Evolutionary conservation across 2,888 invertebrate genomes (phyloP), one percentile per base, ranked within the genome.

Genomic region (Drosophila formosana): DNA sequence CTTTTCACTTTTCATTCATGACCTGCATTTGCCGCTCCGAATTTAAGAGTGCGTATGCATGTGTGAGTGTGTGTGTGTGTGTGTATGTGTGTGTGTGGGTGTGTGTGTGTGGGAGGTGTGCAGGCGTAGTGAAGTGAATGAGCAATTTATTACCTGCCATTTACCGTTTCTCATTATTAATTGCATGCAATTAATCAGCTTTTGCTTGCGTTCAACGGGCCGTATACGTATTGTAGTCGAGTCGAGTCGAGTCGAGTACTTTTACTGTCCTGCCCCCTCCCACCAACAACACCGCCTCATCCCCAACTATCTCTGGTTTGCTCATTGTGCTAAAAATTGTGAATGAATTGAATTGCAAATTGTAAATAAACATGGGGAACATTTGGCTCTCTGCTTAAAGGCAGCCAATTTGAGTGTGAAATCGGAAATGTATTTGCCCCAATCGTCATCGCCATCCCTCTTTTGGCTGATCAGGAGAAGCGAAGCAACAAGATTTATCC

Each of bases 131-230:
- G 4, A 43, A 37, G 51, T 34, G 43, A 13, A 46, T 65, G 61
- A 70, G 77, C 82, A 84, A 88, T 89, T 88, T 88, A 89, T 88
- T 88, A 84, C 82, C 89, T 88, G 89, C 85, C 89, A 89, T 84
- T 84, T 85, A 75, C 80, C 85, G 71, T 71, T 83, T 50, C 75
- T 79, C 89, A 88, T 85, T 89, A 85, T 85, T 88, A 88, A 85
- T 85, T 85, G 67, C 82, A 71, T 56, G 88, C 75, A 85, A 85
- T 85, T 89, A 85, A 85, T 85, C 89, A 85, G 80, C 61, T 88
- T 68, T 73, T 75, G 64, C 81, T 74, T 88, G 80, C 70, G 89
- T 77, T 73, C 89, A 89, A 71, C 85, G 66, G 66, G 78, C 74
- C 84, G 84, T 81, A 89, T 84, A 81, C 85, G 74, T 66, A 72